Percentiles rank a stretch among this genome's conserved stretches.
phyloP scores from a whole-genome alignment of 1,140 invertebrate genomes.

The Bombus ignitus region DNA sequence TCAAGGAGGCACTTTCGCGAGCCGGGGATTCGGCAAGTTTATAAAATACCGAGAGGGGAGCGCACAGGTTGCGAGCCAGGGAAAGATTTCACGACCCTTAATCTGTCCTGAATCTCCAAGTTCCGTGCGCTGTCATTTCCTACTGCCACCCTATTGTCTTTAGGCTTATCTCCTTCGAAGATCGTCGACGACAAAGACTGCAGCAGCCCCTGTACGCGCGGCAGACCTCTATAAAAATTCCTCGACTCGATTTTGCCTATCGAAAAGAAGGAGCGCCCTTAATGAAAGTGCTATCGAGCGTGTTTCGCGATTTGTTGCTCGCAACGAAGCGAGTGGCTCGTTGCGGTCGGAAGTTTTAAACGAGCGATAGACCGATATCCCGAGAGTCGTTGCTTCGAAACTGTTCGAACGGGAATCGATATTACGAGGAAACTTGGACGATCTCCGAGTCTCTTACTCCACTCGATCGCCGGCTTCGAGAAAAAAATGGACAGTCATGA shows the following conservation, averaged over 20 bases:
- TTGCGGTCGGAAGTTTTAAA: neutral
- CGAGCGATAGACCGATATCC: neutral
- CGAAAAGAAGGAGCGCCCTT: constrained; percentile 15
- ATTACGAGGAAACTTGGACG: neutral
- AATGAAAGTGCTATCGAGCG: constrained; percentile 17
- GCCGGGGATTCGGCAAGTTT: constrained; percentile 65
- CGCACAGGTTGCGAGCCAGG: constrained; percentile 37
- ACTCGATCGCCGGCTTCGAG: neutral
- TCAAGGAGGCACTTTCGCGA: constrained; percentile 62
- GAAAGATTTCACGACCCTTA: constrained; percentile 67
- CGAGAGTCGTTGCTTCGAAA: neutral
- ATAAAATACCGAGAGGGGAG: constrained; percentile 59
- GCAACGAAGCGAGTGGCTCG: neutral
- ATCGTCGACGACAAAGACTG: constrained; percentile 38
- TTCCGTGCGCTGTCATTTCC: constrained; percentile 68
- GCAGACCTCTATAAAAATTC: constrained; percentile 57
- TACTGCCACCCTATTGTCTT: constrained; percentile 73
- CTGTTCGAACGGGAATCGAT: neutral
- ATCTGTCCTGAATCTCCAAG: constrained; percentile 67
- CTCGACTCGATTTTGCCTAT: constrained; percentile 36
- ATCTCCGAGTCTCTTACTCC: neutral
- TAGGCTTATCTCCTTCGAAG: constrained; percentile 62
- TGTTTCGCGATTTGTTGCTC: neutral
- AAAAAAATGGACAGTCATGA: constrained; percentile 42
- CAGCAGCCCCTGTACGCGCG: constrained; percentile 9